A percentile compares a stretch with the other conserved stretches of the same genome.
These are phyloP conservation scores for Peromyscus melanophrys DNA, from an alignment of 2,797 vertebrate genomes.

Conservation along the genomic window DNA sequence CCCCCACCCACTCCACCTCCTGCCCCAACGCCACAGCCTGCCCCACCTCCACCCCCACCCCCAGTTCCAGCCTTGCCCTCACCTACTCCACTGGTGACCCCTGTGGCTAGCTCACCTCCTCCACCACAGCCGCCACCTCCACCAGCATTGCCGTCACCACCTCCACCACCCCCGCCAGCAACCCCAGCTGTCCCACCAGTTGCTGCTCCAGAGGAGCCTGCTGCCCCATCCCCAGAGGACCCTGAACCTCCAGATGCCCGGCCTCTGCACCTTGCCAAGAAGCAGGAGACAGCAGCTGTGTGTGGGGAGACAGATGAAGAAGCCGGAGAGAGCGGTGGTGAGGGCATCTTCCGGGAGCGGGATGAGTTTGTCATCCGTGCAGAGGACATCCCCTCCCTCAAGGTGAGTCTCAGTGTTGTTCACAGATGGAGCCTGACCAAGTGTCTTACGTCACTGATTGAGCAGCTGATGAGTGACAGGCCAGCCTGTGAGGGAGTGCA, in stretches of 20 bases:
- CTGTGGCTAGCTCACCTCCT: not conserved
- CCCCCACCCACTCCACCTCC: slow-evolving; percentile 77
- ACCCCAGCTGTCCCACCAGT: slow-evolving; percentile 82
- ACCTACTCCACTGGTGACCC: slow-evolving; percentile 54
- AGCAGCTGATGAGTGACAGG: not conserved
- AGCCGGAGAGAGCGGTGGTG: slow-evolving; percentile 95
- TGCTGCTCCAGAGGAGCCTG: slow-evolving; percentile 79
- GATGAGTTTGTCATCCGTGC: slow-evolving; percentile 97
- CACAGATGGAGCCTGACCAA: accelerated
- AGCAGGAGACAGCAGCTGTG: slow-evolving; percentile 95
- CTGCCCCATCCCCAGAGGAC: slow-evolving; percentile 89
- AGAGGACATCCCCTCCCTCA: slow-evolving; percentile 95
- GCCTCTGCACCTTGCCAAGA: slow-evolving; percentile 95
- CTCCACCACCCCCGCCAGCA: slow-evolving; percentile 65
- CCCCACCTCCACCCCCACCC: not conserved
- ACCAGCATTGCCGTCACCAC: slow-evolving; percentile 71
- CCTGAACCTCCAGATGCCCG: slow-evolving; percentile 93
- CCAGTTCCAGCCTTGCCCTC: slow-evolving; percentile 49
- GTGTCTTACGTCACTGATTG: accelerated
- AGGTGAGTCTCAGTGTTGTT: slow-evolving; percentile 88
- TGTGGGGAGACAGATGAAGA: slow-evolving; percentile 94
- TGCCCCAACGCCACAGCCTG: slow-evolving; percentile 46
- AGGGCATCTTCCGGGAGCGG: slow-evolving; percentile 96
- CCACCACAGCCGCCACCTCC: not conserved
- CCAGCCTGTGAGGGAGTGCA: not conserved